Evolutionary conservation across 2,113 vertebrate genomes (phyloP), one percentile per base, ranked within the genome.

Genomic region (Symphodus melops): DNA sequence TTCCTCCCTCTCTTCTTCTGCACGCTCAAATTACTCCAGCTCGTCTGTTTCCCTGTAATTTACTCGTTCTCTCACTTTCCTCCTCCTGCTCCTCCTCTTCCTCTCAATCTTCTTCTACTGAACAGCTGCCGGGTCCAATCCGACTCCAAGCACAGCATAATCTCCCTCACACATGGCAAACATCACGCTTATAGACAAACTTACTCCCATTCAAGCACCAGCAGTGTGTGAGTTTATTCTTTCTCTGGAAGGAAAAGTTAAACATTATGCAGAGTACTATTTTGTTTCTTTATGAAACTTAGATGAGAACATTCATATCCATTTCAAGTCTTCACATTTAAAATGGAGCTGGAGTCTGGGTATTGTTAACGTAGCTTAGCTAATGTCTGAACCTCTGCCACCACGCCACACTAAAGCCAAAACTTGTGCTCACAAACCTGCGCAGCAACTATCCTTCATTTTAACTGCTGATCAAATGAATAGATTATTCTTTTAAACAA

Each of bases 81-180:
- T 71, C 53, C 71, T 61, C 44, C 54, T 5, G 46, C 68, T 61
- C 72, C 58, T 75, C 68, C 33, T 82, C 75, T 75, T 77, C 64
- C 36, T 77, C 72, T 71, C 68, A 53, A 13, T 77, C 68, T 55
- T 62, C 75, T 59, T 42, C 66, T 52, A 14, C 68, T 41, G 85
- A 85, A 79, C 91, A 91, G 89, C 91, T 92, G 90, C 57, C 79
- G 76, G 63, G 42, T 85, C 65, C 86, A 80, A 68, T 84, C 71
- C 72, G 36, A 64, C 71, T 75, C 49, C 58, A 21, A 63, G 70
- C 83, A 72, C 75, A 75, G 58, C 58, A 55, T 89, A 91, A 91
- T 92, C 90, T 87, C 76, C 80, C 84, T 65, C 83, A 68, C 82
- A 86, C 88, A 86, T 87, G 79, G 65, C 75, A 85, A 81, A 87